Percentiles rank a stretch among this genome's conserved stretches.
These are phyloP conservation scores for Peribatodes rhomboidaria DNA, from an alignment of 2,888 invertebrate species.

Conservation along the genomic window DNA sequence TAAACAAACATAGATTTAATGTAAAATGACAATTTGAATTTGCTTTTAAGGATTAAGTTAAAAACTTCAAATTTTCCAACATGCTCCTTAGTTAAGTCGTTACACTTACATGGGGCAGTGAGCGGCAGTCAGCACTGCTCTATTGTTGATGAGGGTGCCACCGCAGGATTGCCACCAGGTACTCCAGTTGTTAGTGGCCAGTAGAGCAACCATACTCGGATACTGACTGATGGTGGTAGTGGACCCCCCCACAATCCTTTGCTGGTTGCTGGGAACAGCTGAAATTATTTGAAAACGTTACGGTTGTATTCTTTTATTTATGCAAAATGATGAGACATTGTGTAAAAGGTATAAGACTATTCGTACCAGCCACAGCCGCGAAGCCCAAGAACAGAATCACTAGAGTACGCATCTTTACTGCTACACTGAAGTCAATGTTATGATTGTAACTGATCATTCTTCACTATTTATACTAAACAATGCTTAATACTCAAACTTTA, in stretches of 20 bases:
- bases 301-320: too few species aligned
- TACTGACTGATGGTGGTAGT: conserved; percentile 51
- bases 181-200: conserved; percentile 44
- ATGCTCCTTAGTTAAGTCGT: neutral
- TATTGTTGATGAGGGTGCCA: conserved; percentile 50
- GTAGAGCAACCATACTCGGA: conserved; percentile 49
- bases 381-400: conserved; percentile 36
- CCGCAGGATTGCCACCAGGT: conserved; percentile 51
- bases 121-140: conserved; percentile 52
- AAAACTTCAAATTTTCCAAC: neutral
- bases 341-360: neutral
- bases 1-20: neutral
- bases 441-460: neutral
- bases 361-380: conserved; percentile 44
- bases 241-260: conserved; percentile 56
- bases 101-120: conserved; percentile 52
- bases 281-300: neutral
- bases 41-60: too few species aligned
- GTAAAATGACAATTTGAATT: too few species aligned
- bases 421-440: neutral
- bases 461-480: conserved; percentile 8
- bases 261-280: conserved; percentile 35
- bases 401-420: conserved; percentile 9
- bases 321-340: too few species aligned
- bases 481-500: neutral